phyloP scores from a whole-genome alignment of 2,797 vertebrate genomes.

The Helicolenus hilgendorfi region DNA sequence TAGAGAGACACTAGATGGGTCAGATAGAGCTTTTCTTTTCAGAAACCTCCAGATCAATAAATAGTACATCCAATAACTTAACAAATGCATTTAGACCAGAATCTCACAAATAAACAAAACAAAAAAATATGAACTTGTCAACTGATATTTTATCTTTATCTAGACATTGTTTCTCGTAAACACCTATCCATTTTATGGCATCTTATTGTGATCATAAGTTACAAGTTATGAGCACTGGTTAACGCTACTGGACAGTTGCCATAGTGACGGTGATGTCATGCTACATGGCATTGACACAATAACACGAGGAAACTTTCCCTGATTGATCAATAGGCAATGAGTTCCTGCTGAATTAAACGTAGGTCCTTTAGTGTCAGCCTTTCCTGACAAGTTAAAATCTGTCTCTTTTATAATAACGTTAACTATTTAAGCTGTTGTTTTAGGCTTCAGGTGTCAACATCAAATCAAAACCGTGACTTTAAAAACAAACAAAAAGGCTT shows the following conservation, averaged over 20 bases:
- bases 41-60: slow-evolving; percentile 77
- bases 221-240: slow-evolving; percentile 54
- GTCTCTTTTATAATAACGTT: not conserved
- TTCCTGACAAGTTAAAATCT: not conserved
- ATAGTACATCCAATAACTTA: slow-evolving; percentile 78
- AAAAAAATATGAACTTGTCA: slow-evolving; percentile 26
- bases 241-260: slow-evolving; percentile 73
- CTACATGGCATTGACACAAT: slow-evolving; percentile 72
- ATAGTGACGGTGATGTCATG: slow-evolving; percentile 70
- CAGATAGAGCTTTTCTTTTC: slow-evolving; percentile 71
- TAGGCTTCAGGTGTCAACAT: slow-evolving; percentile 33
- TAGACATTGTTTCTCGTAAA: slow-evolving; percentile 51
- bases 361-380: slow-evolving; percentile 27
- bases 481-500: slow-evolving; percentile 49
- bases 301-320: slow-evolving; percentile 68
- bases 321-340: slow-evolving; percentile 46
- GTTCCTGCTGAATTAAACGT: slow-evolving; percentile 50
- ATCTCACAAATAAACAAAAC: slow-evolving; percentile 52
- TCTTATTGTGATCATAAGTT: slow-evolving; percentile 48
- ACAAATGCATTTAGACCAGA: slow-evolving; percentile 60
- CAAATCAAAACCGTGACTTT: slow-evolving; percentile 27
- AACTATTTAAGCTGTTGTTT: slow-evolving; percentile 17
- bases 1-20: slow-evolving; percentile 70
- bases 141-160: slow-evolving; percentile 41
- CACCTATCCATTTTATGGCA: slow-evolving; percentile 50